Conservation (phyloP, 2,113 vertebrate genomes). For the Gymnogyps californianus region DNA sequence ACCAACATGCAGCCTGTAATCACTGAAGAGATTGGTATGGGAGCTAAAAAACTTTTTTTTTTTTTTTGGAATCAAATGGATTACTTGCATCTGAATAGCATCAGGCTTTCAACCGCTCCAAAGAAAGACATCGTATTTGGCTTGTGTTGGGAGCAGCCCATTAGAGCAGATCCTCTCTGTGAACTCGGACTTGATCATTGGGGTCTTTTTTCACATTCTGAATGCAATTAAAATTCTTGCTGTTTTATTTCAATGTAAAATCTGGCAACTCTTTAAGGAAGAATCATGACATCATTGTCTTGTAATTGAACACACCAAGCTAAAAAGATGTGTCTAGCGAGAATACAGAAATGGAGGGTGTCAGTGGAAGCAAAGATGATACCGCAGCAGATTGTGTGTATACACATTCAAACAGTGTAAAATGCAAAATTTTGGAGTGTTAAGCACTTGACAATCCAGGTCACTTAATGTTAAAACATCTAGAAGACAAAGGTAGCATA, state of each 20-base stretch:
- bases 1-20: background rate
- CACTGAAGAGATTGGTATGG: accelerated
- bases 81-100: background rate
- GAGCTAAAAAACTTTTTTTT: background rate
- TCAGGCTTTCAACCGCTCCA: background rate
- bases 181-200: background rate
- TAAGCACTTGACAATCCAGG: background rate
- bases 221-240: background rate
- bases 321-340: background rate
- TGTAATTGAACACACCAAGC: accelerated
- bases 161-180: background rate
- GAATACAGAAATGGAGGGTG: background rate
- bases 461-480: background rate
- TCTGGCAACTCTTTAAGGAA: background rate
- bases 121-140: background rate
- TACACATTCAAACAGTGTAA: background rate
- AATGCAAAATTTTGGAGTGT: background rate
- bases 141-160: background rate
- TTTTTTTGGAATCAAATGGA: background rate
- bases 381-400: accelerated
- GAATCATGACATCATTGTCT: background rate
- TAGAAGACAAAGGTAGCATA: background rate
- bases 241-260: background rate
- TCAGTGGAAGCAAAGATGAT: background rate
- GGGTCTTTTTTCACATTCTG: background rate